Conservation (phyloP, 2,888 invertebrate genomes). For the Athrips mouffetella region DNA sequence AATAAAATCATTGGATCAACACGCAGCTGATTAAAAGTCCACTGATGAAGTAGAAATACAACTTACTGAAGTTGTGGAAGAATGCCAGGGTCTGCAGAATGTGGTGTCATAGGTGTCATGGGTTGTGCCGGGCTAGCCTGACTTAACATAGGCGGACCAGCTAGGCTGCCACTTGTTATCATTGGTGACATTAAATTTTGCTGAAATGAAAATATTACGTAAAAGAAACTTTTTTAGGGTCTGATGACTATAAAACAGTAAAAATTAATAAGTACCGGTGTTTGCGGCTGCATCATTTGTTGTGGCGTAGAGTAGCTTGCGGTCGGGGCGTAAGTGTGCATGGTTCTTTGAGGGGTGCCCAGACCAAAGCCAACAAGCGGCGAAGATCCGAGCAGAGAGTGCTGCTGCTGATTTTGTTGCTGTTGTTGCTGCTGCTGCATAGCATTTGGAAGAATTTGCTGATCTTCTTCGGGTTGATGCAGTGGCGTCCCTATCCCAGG, state of each 20-base stretch:
- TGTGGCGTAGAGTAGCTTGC: conserved; percentile 88
- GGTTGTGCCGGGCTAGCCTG: conserved; percentile 85
- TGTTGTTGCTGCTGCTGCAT: conserved; percentile 88
- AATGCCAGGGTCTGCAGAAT: conserved; percentile 95
- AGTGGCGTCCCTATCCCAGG: conserved; percentile 94
- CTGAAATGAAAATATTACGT: conserved; percentile 52
- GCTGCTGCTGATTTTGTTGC: conserved; percentile 82
- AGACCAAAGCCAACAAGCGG: conserved; percentile 81
- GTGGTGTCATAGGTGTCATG: conserved; percentile 94
- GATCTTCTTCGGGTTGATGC: conserved; percentile 94
- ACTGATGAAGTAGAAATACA: neutral
- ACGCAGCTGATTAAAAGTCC: neutral
- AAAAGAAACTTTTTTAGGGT: neutral
- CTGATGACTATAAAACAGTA: neutral
- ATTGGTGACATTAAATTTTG: conserved; percentile 93
- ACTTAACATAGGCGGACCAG: conserved; percentile 80
- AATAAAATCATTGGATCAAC: neutral
- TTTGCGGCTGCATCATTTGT: conserved; percentile 93
- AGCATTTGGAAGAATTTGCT: conserved; percentile 91
- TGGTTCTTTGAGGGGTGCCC: conserved; percentile 83
- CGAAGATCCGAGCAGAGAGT: conserved; percentile 79
- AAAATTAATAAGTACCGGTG: conserved; percentile 81
- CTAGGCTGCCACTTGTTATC: conserved; percentile 79
- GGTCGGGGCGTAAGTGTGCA: conserved; percentile 87
- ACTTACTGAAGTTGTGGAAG: conserved; percentile 94